Percentiles rank a stretch among this genome's conserved stretches.
Conservation (phyloP, 2,888 invertebrate genomes). For the Andrena chrysosceles region DNA sequence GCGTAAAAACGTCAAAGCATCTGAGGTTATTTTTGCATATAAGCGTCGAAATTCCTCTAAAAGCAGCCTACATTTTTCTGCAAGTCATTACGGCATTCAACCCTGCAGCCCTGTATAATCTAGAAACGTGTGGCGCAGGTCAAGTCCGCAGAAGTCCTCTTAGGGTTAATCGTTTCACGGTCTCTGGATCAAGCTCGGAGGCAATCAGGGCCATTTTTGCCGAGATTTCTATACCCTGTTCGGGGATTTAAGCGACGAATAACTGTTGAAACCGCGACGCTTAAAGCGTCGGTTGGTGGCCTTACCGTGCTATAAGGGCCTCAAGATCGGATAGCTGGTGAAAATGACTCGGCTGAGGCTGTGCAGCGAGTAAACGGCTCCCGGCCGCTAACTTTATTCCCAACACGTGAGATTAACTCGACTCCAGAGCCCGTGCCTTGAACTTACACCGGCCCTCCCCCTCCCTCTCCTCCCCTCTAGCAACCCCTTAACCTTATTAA, state of each 20-base stretch:
- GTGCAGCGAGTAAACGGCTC: constrained; percentile 68
- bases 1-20: too few relatives aligned
- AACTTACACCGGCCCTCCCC: constrained; percentile 60
- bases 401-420: constrained; percentile 79
- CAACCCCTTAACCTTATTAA: constrained; percentile 77
- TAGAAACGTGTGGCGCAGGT: too few relatives aligned
- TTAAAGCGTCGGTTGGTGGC: constrained; percentile 41
- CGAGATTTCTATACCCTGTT: constrained; percentile 48
- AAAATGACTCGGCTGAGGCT: constrained; percentile 71
- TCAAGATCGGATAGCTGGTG: constrained; percentile 67
- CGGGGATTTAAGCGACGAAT: constrained; percentile 56
- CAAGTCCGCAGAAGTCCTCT: not conserved
- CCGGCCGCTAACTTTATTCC: constrained; percentile 77
- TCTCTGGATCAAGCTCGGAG: constrained; percentile 24
- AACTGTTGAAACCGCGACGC: constrained; percentile 42
- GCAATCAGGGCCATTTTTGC: constrained; percentile 52
- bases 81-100: too few relatives aligned
- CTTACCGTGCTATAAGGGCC: constrained; percentile 32
- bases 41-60: too few relatives aligned
- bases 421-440: constrained; percentile 65
- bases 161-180: not conserved
- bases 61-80: too few relatives aligned
- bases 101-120: too few relatives aligned
- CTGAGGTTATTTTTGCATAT: too few relatives aligned
- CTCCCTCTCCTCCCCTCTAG: constrained; percentile 18